A percentile compares a stretch with the other conserved stretches of the same genome.
These are phyloP conservation scores for Tanypteryx hageni DNA, from an alignment of 2,888 invertebrate genomes.

Conservation along the genomic window DNA sequence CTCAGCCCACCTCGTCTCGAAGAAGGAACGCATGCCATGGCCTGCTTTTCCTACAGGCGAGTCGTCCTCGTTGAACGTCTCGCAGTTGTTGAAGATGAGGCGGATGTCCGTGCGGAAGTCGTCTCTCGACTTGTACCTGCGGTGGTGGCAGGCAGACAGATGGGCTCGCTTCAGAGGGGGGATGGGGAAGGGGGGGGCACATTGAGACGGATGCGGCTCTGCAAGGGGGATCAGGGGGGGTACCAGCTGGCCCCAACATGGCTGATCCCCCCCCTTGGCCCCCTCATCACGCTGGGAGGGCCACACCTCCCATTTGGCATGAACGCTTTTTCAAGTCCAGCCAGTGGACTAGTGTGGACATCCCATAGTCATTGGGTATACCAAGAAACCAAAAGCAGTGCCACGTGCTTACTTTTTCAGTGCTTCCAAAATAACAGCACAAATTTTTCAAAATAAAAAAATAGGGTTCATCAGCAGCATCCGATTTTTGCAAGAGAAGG, in stretches of 20 bases:
- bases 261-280: slow-evolving; percentile 34
- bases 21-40: slow-evolving; percentile 94
- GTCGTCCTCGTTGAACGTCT: slow-evolving; percentile 98
- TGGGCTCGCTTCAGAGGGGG: slow-evolving; percentile 63
- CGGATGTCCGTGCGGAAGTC: slow-evolving; percentile 95
- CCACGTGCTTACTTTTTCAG: slow-evolving; percentile 34
- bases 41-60: slow-evolving; percentile 98
- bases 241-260: not conserved
- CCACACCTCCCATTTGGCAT: slow-evolving; percentile 47
- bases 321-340: slow-evolving; percentile 43
- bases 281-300: slow-evolving; percentile 46
- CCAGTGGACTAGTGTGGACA: slow-evolving; percentile 40
- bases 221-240: slow-evolving; percentile 50
- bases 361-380: slow-evolving; percentile 48
- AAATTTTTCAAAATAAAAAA: not conserved
- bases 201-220: slow-evolving; percentile 64
- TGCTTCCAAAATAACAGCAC: slow-evolving; percentile 11
- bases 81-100: slow-evolving; percentile 98
- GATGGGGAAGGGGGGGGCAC: slow-evolving; percentile 62
- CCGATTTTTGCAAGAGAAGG: slow-evolving; percentile 22
- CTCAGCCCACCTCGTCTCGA: slow-evolving; percentile 92
- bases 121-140: slow-evolving; percentile 93
- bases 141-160: slow-evolving; percentile 67
- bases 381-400: slow-evolving; percentile 62
- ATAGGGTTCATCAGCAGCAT: slow-evolving; percentile 43